phyloP scores from a whole-genome alignment of 2,888 invertebrate species.

The Thymelicus acteon region DNA sequence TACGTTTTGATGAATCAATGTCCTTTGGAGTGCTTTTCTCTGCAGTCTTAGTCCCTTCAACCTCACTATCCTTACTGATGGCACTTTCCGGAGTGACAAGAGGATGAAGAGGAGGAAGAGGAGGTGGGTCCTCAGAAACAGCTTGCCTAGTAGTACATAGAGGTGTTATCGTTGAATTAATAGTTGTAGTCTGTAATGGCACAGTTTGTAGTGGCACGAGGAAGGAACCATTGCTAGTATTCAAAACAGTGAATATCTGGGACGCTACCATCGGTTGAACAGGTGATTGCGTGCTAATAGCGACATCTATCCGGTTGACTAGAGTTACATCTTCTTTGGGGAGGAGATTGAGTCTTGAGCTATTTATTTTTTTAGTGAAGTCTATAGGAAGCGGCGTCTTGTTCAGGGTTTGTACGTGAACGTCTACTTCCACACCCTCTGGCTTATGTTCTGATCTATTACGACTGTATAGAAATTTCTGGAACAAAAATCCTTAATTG shows the following conservation, averaged over 20 bases:
- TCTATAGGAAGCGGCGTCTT: constrained; percentile 61
- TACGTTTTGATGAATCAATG: constrained; percentile 34
- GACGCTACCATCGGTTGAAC: constrained; percentile 27
- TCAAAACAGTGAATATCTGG: constrained; percentile 54
- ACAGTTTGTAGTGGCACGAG: constrained; percentile 52
- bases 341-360: constrained; percentile 42
- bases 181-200: constrained; percentile 47
- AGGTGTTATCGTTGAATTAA: constrained; percentile 45
- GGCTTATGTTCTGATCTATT: constrained; percentile 44
- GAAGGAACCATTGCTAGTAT: constrained; percentile 55
- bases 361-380: constrained; percentile 54
- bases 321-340: constrained; percentile 30
- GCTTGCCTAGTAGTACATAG: constrained; percentile 44
- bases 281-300: constrained; percentile 33
- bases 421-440: constrained; percentile 54
- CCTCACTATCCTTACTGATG: constrained; percentile 19
- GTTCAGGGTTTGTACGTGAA: constrained; percentile 40
- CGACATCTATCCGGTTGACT: constrained; percentile 46
- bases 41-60: constrained; percentile 8
- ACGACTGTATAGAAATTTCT: constrained; percentile 36
- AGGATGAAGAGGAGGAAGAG: background rate
- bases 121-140: background rate
- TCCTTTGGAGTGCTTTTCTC: constrained; percentile 32
- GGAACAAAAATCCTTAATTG: constrained; percentile 37
- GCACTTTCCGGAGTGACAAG: background rate